Conservation (phyloP, 2,113 vertebrate genomes). For the Archilochus colubris region DNA sequence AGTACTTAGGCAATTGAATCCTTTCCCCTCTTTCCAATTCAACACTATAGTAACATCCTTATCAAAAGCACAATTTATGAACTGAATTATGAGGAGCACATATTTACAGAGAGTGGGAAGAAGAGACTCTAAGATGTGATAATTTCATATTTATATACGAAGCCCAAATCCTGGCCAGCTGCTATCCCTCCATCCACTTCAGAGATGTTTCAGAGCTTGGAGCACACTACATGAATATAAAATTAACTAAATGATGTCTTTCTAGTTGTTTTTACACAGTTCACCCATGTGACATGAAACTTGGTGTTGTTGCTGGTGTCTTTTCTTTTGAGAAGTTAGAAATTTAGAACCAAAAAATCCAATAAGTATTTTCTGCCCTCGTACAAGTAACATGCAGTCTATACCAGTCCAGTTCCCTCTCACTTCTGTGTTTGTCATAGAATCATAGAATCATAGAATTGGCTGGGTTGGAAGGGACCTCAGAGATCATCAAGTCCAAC, state of each 20-base stretch:
- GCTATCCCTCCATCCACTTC: background rate
- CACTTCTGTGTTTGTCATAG: background rate
- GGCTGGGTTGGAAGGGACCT: too few species aligned
- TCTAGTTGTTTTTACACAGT: background rate
- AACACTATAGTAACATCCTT: background rate
- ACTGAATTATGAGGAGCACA: background rate
- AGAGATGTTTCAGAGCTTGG: background rate
- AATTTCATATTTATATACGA: background rate
- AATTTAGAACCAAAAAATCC: background rate
- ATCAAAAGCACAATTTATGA: background rate
- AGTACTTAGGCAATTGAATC: background rate
- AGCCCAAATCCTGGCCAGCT: background rate
- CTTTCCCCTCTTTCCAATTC: background rate
- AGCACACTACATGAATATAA: background rate
- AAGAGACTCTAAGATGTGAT: background rate
- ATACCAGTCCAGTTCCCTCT: background rate
- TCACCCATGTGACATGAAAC: background rate
- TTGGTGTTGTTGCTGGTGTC: background rate
- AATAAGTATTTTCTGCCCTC: background rate
- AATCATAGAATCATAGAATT: too few species aligned
- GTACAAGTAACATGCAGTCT: fast-evolving
- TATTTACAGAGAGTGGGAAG: background rate
- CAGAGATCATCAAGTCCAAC: too few species aligned
- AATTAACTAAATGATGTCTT: background rate
- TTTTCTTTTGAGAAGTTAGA: background rate